A percentile compares a stretch with the other conserved stretches of the same genome.
These are phyloP conservation scores for Triplophysa siluroides DNA, from an alignment of 2,113 vertebrate genomes.

Conservation along the genomic window DNA sequence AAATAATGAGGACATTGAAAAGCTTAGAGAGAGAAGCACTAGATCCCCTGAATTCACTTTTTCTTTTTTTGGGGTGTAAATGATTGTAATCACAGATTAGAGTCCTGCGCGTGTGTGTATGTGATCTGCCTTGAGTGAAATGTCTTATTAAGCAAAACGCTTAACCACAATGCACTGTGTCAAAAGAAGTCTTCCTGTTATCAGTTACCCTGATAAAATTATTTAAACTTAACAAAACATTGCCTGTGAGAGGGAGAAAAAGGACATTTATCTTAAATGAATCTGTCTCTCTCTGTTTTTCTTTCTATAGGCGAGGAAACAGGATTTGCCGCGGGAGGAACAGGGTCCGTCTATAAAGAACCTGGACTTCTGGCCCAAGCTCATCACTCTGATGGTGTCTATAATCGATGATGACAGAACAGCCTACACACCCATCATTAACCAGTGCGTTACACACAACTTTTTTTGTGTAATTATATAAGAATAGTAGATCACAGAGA, in stretches of 20 bases:
- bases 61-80: not conserved
- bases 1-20: not conserved
- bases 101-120: not conserved
- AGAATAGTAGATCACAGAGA: no score
- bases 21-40: not conserved
- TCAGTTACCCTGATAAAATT: not conserved
- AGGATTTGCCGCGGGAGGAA: slow-evolving; percentile 82
- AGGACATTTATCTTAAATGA: not conserved
- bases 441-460: slow-evolving; percentile 71
- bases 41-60: not conserved
- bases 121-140: not conserved
- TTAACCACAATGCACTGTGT: not conserved
- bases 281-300: not conserved
- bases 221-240: not conserved
- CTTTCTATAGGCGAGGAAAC: slow-evolving; percentile 77
- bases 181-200: not conserved
- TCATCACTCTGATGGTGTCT: slow-evolving; percentile 86
- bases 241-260: not conserved
- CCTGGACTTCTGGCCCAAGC: slow-evolving; percentile 87
- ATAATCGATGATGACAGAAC: slow-evolving; percentile 86
- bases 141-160: slow-evolving; percentile 12
- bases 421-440: slow-evolving; percentile 82
- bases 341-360: slow-evolving; percentile 85
- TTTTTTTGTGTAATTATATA: no score
- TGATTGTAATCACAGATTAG: not conserved